Percentiles rank a stretch among this genome's conserved stretches.
These are phyloP conservation scores for Psilanteris sp. DNA, from an alignment of 1,140 invertebrate genomes.

Conservation along the genomic window DNA sequence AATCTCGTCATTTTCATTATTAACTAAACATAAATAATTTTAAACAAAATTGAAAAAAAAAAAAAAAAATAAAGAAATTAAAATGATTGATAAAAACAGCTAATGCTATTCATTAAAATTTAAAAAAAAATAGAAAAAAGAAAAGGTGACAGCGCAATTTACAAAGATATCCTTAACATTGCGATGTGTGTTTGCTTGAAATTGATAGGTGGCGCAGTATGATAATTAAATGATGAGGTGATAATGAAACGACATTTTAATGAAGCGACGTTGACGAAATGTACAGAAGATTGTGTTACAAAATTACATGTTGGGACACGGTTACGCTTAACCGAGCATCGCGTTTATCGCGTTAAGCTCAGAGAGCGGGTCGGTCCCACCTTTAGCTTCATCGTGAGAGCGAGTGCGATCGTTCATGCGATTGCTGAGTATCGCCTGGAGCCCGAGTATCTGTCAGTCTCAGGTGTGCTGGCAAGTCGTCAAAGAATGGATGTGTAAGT, in stretches of 20 bases:
- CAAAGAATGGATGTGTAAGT: constrained; percentile 95
- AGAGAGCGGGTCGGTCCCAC: constrained; percentile 74
- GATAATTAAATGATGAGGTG: constrained; percentile 63
- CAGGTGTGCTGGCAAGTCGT: constrained; percentile 87
- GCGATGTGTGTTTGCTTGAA: too few relatives aligned
- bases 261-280: constrained; percentile 70
- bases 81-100: too few relatives aligned
- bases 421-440: constrained; percentile 77
- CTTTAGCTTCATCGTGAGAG: constrained; percentile 82
- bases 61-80: too few relatives aligned
- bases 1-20: too few relatives aligned
- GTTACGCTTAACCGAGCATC: constrained; percentile 73
- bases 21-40: too few relatives aligned
- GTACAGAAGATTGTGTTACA: constrained; percentile 77
- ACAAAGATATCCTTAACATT: too few relatives aligned
- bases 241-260: constrained; percentile 33
- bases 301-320: constrained; percentile 74
- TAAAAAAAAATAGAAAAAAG: too few relatives aligned
- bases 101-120: too few relatives aligned
- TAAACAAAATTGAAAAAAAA: too few relatives aligned
- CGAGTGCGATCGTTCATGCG: constrained; percentile 83
- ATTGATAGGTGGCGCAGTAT: too few relatives aligned
- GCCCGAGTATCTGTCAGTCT: constrained; percentile 83
- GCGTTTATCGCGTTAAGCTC: constrained; percentile 63
- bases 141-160: too few relatives aligned